Base-by-base conservation (phyloP, 2,113 vertebrate genomes). In the Cebidichthys violaceus region DNA sequence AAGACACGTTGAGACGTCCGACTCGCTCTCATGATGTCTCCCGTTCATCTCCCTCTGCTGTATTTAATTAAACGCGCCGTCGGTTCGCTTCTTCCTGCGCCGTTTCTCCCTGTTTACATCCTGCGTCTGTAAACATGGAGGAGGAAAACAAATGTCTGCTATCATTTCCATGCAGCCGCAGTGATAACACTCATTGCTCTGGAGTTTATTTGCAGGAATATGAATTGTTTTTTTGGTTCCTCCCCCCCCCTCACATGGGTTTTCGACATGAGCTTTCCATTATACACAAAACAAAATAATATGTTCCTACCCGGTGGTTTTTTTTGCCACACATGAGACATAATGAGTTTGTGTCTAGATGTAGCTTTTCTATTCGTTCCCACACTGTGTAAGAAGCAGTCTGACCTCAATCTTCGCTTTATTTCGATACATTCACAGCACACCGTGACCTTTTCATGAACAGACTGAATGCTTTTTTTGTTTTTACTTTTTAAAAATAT, bases 281-380 rank as follows among this genome's bases (percentile, higher is more conserved):
- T 80, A 86, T 11, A 31, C 74, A 78, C 59, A 73, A 68, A 43
- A 9, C 67, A 85, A 72, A 83, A 77, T 83, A 78, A 84, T 61
- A 50, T 45, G 54, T 60, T 78, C 47, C 47, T 68, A 43, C 6
- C 1, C 18, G 13, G 78, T 74, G 62, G 71, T 75, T 82, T 83
- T 75, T 82, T 83, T 57, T 77, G 33, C 73, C 33, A 83, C 77
- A 81, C 76, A 86, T 79, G 74, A 81, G 81, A 86, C 70, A 77
- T 79, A 85, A 88, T 80, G 76, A 0, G 60, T 78, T 88, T 80
- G 85, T 79, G 78, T 86, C 85, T 74, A 20, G n/a, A 69, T 55
- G 4, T 41, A 22, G 59, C 77, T 84, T 72, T 64, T 29, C 41
- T 24, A 47, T 83, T 9, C 52, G 64, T 60, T 64, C 70, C 15